Percentiles rank a stretch among this genome's conserved stretches.
Evolutionary conservation across 2,888 invertebrate genomes (phyloP).

Genomic region (Patella caerulea): DNA sequence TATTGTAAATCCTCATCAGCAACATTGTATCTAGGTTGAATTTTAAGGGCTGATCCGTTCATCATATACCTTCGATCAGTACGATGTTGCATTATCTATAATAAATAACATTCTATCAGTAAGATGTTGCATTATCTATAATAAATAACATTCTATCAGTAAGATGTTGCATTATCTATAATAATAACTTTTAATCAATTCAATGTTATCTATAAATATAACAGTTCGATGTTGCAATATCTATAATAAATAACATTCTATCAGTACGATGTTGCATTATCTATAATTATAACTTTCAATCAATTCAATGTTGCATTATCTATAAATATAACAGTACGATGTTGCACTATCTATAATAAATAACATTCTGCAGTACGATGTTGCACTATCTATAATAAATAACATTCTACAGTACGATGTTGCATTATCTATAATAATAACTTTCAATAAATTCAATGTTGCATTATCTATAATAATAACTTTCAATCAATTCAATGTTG

Average conservation of each 20-base stretch:
- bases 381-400: too few species aligned
- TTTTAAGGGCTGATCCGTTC: constrained; percentile 28
- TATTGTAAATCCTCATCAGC: constrained; percentile 26
- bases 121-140: neutral
- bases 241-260: too few species aligned
- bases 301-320: neutral
- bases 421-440: constrained; percentile 29
- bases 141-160: neutral
- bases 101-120: neutral
- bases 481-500: too few species aligned
- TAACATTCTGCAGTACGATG: neutral
- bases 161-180: too few species aligned
- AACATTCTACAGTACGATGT: constrained; percentile 23
- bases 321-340: neutral
- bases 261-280: too few species aligned
- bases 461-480: too few species aligned
- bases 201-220: too few species aligned
- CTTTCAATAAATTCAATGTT: too few species aligned
- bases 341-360: too few species aligned
- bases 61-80: constrained; percentile 35
- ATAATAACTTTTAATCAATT: too few species aligned
- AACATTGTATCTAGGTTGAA: constrained; percentile 27
- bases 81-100: constrained; percentile 30
- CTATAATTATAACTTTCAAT: neutral
- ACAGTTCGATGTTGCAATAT: too few species aligned